Evolutionary conservation across 1,140 invertebrate genomes (phyloP).

Genomic region (Doryteuthis pealeii): DNA sequence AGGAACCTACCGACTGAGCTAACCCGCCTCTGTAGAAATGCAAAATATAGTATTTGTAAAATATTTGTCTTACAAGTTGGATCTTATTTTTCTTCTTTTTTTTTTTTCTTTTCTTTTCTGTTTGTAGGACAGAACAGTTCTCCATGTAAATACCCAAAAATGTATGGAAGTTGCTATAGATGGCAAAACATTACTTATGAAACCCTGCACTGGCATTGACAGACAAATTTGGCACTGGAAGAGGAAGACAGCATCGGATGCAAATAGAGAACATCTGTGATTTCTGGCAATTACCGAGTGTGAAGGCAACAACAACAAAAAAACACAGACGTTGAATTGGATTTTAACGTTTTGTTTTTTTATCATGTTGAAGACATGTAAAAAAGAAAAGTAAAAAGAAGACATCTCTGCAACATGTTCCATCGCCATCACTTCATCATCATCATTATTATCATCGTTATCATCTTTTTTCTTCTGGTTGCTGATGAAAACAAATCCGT

Average conservation of each 20-base stretch:
- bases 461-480: too few species aligned
- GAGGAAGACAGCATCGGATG: conserved; percentile 65
- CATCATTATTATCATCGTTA: not conserved
- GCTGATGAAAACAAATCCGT: too few species aligned
- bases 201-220: conserved; percentile 72
- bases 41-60: too few species aligned
- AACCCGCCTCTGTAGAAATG: too few species aligned
- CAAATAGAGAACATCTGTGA: not conserved
- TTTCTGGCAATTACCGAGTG: not conserved
- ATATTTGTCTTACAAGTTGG: too few species aligned
- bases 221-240: conserved; percentile 95
- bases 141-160: conserved; percentile 87
- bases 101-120: conserved; percentile 24
- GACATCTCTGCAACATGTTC: not conserved
- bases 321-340: not conserved
- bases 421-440: not conserved
- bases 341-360: not conserved
- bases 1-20: too few species aligned
- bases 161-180: conserved; percentile 79
- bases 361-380: not conserved
- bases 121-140: conserved; percentile 79
- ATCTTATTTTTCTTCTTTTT: too few species aligned
- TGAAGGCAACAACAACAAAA: not conserved
- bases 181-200: conserved; percentile 72
- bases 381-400: not conserved